phyloP scores from a whole-genome alignment of 2,113 vertebrate genomes.

The Reinhardtius hippoglossoides region DNA sequence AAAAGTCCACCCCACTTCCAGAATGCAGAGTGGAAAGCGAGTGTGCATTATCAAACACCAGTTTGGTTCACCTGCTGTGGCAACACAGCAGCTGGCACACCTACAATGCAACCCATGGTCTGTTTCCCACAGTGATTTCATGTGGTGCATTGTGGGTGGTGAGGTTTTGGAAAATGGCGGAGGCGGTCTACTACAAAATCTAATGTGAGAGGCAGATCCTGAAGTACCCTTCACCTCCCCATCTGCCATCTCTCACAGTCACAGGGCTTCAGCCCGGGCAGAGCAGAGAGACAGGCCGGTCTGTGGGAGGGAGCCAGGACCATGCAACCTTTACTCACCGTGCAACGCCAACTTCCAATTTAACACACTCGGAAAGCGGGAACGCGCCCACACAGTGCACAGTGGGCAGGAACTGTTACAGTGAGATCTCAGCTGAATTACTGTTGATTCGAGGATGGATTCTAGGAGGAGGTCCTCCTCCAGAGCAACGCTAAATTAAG shows the following conservation, averaged over 20 bases:
- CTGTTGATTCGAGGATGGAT: conserved; percentile 45
- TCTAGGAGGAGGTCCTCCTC: conserved; percentile 62
- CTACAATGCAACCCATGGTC: conserved; percentile 16
- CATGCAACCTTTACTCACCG: conserved; percentile 64
- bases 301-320: conserved; percentile 70
- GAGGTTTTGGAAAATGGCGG: conserved; percentile 52
- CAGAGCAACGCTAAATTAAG: conserved; percentile 52
- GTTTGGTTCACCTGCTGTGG: conserved; percentile 31
- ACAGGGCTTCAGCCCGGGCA: conserved; percentile 45
- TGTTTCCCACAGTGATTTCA: conserved; percentile 46
- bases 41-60: conserved; percentile 26
- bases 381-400: conserved; percentile 55
- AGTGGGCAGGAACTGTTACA: conserved; percentile 38
- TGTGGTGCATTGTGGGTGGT: conserved; percentile 63
- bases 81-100: conserved; percentile 24
- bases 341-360: conserved; percentile 66
- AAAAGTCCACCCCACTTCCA: not conserved
- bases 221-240: conserved; percentile 61
- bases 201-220: conserved; percentile 67
- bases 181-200: conserved; percentile 56
- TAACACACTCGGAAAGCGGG: conserved; percentile 47
- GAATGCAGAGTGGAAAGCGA: conserved; percentile 8
- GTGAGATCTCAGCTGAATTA: conserved; percentile 48
- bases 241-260: conserved; percentile 50
- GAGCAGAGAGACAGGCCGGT: conserved; percentile 33